Evolutionary conservation across 2,113 vertebrate genomes (phyloP).

Genomic region (Tor tambroides): DNA sequence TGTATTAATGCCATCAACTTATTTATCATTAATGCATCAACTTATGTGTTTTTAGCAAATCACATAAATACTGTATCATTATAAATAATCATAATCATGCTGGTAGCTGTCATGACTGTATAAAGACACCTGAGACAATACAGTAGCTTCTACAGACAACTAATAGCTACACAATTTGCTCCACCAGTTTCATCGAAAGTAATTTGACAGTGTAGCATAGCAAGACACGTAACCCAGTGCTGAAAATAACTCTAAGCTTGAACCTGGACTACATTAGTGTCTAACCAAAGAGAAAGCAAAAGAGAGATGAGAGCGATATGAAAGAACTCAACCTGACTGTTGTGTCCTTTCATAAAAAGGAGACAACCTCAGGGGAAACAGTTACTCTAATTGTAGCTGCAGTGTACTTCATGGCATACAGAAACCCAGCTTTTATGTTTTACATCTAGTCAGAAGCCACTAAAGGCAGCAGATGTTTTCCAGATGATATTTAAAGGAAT

Average conservation of each 20-base stretch:
- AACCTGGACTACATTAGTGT: neutral
- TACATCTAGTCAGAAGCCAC: neutral
- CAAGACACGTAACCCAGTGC: neutral
- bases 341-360: neutral
- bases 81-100: no score
- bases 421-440: neutral
- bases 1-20: neutral
- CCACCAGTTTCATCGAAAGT: neutral
- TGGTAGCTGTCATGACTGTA: neutral
- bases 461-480: conserved; percentile 20
- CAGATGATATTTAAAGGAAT: neutral
- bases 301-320: neutral
- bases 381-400: conserved; percentile 6
- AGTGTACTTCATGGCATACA: neutral
- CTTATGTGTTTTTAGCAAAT: no score
- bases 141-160: neutral
- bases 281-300: conserved; percentile 1
- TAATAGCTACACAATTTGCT: neutral
- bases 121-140: neutral
- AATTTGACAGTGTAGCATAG: neutral
- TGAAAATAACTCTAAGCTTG: neutral
- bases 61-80: no score
- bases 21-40: no score
- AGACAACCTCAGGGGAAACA: neutral
- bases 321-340: conserved; percentile 1